Evolutionary conservation across 2,888 invertebrate species (phyloP), one percentile per base, ranked within the genome.

Genomic region (Dicranocentrus wangi): DNA sequence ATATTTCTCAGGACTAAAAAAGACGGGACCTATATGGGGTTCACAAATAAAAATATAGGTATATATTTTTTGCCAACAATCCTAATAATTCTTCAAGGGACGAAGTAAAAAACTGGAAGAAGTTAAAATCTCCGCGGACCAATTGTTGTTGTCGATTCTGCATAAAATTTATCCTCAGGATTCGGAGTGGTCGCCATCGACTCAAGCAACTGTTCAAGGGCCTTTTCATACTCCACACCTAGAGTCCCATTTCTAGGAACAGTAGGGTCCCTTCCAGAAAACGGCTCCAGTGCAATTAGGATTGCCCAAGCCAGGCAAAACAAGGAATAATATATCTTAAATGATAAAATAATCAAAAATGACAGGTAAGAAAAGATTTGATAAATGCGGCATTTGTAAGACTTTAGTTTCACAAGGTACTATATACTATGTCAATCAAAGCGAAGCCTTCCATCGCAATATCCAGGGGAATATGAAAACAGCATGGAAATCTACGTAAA

Each of bases 371-470:
- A 5, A 13, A 63, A 15, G 17, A n/a, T n/a, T 10, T 47, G 47
- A 47, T n/a, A n/a, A 47, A 39, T 39, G 39, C 7, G 13, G 39
- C 15, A 47, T 47, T 47, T n/a, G 5, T 47, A n/a, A 3, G 47
- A 47, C 5, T 47, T 5, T 47, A 47, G 39, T 39, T 39, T 39
- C 13, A n/a, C n/a, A 21, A 51, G n/a, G 19, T 43, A 17, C 8
- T 8, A 2, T 47, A n/a, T 39, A 70, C 77, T 1, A 78, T 70
- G 21, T 78, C 77, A 39, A 70, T 19, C n/a, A 78, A 19, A 3
- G 69, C 77, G 25, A 78, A 63, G 19, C 69, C 63, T 70, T 63
- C 39, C 77, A 78, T 78, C 17, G 53, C 77, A 42, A 78, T 78
- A 15, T 78, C 77, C n/a, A 78, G 51, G 8, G 77, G 77, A 39